Percentiles rank a stretch among this genome's conserved stretches.
Conservation (phyloP, 2,797 vertebrate species). For the Schizopygopsis malacanthus region DNA sequence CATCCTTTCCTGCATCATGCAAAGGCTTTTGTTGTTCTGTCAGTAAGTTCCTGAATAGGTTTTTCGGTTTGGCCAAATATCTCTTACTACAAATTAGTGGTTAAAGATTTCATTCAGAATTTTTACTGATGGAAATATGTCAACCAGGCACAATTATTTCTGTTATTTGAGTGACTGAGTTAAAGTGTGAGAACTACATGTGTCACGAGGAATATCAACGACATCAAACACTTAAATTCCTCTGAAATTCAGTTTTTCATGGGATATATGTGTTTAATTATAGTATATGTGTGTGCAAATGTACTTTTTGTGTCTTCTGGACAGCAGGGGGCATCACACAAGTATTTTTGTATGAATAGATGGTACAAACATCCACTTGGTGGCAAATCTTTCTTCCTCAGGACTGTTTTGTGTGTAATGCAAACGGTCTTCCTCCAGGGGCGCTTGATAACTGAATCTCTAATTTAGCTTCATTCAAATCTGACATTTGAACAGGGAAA, state of each 20-base stretch:
- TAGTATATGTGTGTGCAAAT: neutral
- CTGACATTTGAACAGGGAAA: neutral
- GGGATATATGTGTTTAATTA: neutral
- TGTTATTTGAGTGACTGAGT: neutral
- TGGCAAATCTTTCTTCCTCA: neutral
- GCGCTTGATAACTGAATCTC: neutral
- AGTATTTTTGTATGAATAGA: neutral
- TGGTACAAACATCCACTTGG: neutral
- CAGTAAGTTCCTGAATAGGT: neutral
- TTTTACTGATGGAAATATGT: neutral
- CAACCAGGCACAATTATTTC: neutral
- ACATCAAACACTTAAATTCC: neutral
- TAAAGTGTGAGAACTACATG: neutral
- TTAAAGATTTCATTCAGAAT: neutral
- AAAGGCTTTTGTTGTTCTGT: neutral
- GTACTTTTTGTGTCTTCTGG: neutral
- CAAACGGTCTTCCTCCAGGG: neutral
- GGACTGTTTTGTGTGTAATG: neutral
- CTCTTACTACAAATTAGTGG: neutral
- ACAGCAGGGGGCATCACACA: conserved; percentile 31
- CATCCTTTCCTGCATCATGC: neutral
- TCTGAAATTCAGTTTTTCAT: neutral
- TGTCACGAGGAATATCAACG: neutral
- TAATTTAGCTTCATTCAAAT: neutral
- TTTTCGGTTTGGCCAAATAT: neutral